Evolutionary conservation across 2,113 vertebrate species (phyloP).

Genomic region (Petrocephalus microphthalmus): DNA sequence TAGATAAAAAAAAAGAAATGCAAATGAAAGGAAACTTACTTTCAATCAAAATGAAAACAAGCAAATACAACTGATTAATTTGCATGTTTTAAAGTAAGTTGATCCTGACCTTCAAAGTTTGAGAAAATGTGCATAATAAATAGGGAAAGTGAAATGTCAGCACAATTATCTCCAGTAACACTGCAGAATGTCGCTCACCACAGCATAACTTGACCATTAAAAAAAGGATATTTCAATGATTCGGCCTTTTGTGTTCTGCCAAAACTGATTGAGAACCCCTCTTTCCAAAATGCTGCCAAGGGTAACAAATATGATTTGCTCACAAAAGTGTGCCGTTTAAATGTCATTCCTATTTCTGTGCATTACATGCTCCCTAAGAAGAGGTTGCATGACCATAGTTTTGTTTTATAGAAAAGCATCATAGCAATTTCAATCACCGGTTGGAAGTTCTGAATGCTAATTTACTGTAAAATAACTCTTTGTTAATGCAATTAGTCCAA

Average conservation of each 20-base stretch:
- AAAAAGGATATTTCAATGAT: slow-evolving; percentile 31
- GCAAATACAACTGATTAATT: slow-evolving; percentile 38
- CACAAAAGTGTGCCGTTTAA: slow-evolving; percentile 37
- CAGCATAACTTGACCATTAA: slow-evolving; percentile 43
- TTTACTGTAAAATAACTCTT: slow-evolving; percentile 21
- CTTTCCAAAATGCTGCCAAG: slow-evolving; percentile 28
- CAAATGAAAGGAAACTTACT: neutral
- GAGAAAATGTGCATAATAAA: slow-evolving; percentile 53
- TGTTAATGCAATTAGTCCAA: slow-evolving; percentile 40
- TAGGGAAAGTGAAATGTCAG: slow-evolving; percentile 63
- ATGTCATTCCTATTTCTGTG: slow-evolving; percentile 42
- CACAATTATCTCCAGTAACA: slow-evolving; percentile 43
- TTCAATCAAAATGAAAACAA: slow-evolving; percentile 13
- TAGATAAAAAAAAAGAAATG: neutral
- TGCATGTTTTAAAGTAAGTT: slow-evolving; percentile 63
- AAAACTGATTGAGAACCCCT: slow-evolving; percentile 36
- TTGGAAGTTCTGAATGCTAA: neutral
- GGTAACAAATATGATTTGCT: slow-evolving; percentile 5
- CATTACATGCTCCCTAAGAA: slow-evolving; percentile 20
- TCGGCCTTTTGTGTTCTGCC: slow-evolving; percentile 34
- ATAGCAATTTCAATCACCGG: neutral
- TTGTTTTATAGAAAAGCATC: neutral
- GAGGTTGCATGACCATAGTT: neutral
- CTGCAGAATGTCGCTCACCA: slow-evolving; percentile 44
- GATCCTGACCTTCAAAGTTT: slow-evolving; percentile 63